A percentile compares a stretch with the other conserved stretches of the same genome.
Evolutionary conservation across 2,888 invertebrate species (phyloP).

Genomic region (Ochlodes sylvanus): DNA sequence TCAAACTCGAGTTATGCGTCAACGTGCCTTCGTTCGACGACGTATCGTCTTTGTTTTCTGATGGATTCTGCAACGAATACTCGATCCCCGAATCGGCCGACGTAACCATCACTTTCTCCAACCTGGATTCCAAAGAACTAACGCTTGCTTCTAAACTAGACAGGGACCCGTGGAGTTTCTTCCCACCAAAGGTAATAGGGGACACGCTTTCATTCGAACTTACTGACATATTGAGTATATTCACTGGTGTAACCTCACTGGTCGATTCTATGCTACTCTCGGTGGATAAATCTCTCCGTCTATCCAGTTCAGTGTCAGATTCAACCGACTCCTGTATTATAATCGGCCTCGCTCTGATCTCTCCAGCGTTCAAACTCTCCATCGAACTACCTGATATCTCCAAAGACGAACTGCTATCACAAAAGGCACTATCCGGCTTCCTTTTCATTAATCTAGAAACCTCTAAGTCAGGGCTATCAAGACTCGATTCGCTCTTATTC

Average conservation of each 20-base stretch:
- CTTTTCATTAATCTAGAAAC: constrained; percentile 77
- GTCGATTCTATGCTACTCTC: constrained; percentile 77
- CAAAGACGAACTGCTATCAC: constrained; percentile 77
- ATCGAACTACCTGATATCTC: constrained; percentile 81
- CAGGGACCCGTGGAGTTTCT: constrained; percentile 75
- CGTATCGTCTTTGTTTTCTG: constrained; percentile 70
- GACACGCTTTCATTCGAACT: constrained; percentile 82
- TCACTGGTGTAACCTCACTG: constrained; percentile 73
- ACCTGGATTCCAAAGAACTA: constrained; percentile 77
- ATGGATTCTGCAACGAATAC: constrained; percentile 72
- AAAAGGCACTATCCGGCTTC: constrained; percentile 70
- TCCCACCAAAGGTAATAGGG: constrained; percentile 74
- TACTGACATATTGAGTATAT: constrained; percentile 72
- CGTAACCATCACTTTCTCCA: constrained; percentile 74
- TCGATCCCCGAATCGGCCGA: constrained; percentile 81
- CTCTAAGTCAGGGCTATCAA: constrained; percentile 82
- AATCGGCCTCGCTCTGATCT: constrained; percentile 49
- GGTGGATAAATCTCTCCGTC: constrained; percentile 70
- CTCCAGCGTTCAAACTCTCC: constrained; percentile 71
- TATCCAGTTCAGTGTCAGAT: constrained; percentile 61
- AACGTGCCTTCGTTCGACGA: constrained; percentile 81
- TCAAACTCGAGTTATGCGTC: constrained; percentile 76
- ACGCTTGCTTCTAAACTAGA: constrained; percentile 81
- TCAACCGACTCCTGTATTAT: constrained; percentile 55
- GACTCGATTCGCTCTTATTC: constrained; percentile 80